A percentile compares a stretch with the other conserved stretches of the same genome.
These are phyloP conservation scores for Garrulus glandarius DNA, from an alignment of 2,797 vertebrate genomes.

Conservation along the genomic window DNA sequence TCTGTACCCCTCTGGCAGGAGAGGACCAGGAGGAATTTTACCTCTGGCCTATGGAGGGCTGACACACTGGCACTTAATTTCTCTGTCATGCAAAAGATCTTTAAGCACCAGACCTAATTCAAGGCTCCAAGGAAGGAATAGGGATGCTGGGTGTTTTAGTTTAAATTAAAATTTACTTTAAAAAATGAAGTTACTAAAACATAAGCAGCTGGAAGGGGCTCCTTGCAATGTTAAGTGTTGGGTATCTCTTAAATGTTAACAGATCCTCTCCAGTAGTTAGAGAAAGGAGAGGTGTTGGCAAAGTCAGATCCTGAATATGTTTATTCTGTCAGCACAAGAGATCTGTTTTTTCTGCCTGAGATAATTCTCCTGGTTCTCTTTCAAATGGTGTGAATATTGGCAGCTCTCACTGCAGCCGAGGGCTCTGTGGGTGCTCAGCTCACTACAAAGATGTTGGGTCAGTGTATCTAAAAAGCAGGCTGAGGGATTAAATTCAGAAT, in stretches of 20 bases:
- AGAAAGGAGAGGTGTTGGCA: background rate
- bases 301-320: background rate
- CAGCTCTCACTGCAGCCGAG: background rate
- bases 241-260: background rate
- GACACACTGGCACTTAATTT: background rate
- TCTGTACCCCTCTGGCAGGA: background rate
- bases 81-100: background rate
- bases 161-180: background rate
- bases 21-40: background rate
- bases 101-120: background rate
- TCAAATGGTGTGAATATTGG: background rate
- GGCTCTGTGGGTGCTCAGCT: background rate
- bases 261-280: background rate
- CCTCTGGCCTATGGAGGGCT: background rate
- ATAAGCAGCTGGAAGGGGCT: background rate
- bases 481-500: background rate
- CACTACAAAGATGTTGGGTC: background rate
- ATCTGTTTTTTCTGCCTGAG: background rate
- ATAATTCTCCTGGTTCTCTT: background rate
- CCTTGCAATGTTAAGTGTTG: background rate
- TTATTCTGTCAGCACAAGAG: background rate
- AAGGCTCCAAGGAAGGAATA: background rate
- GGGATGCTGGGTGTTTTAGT: background rate
- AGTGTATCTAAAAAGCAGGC: background rate
- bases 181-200: background rate